phyloP scores from a whole-genome alignment of 2,888 invertebrate species.

The Metellina segmentata region DNA sequence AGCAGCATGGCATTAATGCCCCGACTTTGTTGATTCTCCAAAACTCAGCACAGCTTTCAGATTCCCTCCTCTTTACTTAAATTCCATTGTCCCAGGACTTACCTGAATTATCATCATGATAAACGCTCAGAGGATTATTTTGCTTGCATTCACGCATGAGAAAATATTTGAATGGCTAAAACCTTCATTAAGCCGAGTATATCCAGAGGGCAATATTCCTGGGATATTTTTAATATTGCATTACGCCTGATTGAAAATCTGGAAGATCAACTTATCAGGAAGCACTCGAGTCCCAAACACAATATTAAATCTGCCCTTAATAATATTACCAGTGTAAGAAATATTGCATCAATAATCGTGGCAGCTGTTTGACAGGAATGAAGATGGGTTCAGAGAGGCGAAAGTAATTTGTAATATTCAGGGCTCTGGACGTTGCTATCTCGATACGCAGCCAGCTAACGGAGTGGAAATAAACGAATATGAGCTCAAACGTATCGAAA shows the following conservation, averaged over 20 bases:
- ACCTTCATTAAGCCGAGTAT: constrained; percentile 44
- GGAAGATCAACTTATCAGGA: constrained; percentile 36
- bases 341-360: constrained; percentile 60
- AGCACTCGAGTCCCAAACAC: constrained; percentile 33
- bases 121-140: constrained; percentile 3
- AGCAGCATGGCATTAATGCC: neutral
- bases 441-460: constrained; percentile 31
- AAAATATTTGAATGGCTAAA: constrained; percentile 7
- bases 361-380: constrained; percentile 49
- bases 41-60: neutral
- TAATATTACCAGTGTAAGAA: constrained; percentile 54
- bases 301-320: constrained; percentile 51
- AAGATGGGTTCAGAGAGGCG: constrained; percentile 54
- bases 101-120: neutral
- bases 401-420: constrained; percentile 51
- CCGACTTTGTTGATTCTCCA: neutral
- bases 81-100: neutral
- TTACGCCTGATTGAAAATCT: constrained; percentile 53
- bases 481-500: neutral
- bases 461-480: constrained; percentile 9
- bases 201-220: neutral
- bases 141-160: constrained; percentile 9
- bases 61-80: neutral
- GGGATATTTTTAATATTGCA: constrained; percentile 54
- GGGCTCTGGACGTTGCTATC: neutral